phyloP scores from a whole-genome alignment of 1,140 invertebrate species.

The Platyscapa corneri region DNA sequence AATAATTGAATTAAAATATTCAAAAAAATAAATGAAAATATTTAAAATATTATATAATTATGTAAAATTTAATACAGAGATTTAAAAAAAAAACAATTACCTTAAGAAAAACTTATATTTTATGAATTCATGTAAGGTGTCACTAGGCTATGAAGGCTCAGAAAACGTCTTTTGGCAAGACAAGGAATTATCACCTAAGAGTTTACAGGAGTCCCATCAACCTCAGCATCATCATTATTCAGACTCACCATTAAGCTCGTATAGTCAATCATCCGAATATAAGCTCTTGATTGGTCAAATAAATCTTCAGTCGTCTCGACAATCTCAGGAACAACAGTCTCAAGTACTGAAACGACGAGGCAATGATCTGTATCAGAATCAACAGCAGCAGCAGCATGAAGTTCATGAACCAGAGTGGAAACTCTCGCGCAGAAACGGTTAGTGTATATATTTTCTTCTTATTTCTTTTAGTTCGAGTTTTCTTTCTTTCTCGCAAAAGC shows the following conservation, averaged over 20 bases:
- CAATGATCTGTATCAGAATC: conserved; percentile 16
- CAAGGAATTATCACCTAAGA: conserved; percentile 25
- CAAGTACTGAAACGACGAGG: conserved; percentile 9
- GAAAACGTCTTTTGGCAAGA: conserved; percentile 30
- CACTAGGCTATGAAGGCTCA: not conserved
- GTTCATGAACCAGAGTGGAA: conserved; percentile 45
- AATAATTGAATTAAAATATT: too few species aligned
- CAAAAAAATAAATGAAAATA: too few species aligned
- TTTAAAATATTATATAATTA: too few species aligned
- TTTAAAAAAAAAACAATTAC: too few species aligned
- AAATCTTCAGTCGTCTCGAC: not conserved
- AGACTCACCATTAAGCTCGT: conserved; percentile 18
- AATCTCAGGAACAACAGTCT: not conserved
- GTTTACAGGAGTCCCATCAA: not conserved
- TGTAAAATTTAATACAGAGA: too few species aligned
- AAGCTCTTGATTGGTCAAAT: not conserved
- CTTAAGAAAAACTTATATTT: too few species aligned
- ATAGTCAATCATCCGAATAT: conserved; percentile 22
- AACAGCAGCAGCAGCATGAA: conserved; percentile 28
- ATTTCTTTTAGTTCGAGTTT: not conserved
- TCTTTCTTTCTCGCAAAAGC: not conserved
- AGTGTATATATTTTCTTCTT: conserved; percentile 10
- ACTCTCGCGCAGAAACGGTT: conserved; percentile 44
- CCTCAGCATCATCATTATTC: conserved; percentile 3
- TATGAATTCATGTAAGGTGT: not conserved